These are phyloP conservation scores for Holotrichia oblita DNA, from an alignment of 1,140 invertebrate species.

Conservation along the genomic window DNA sequence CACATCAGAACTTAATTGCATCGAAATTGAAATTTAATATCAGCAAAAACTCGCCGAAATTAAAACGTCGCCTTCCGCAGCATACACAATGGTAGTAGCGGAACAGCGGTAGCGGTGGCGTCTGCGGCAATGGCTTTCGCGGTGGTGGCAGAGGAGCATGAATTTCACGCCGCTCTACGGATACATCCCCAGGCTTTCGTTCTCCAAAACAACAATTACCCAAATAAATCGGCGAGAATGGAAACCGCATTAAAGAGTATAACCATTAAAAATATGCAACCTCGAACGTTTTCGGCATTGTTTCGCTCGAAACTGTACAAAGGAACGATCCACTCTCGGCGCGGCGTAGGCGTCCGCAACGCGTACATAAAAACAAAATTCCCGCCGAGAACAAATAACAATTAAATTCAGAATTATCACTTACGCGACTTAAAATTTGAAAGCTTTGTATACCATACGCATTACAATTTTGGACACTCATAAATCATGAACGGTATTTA, in stretches of 20 bases:
- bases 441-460: background rate
- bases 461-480: background rate
- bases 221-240: slow-evolving; percentile 35
- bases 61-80: slow-evolving; percentile 27
- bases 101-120: slow-evolving; percentile 6
- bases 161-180: slow-evolving; percentile 6
- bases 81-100: slow-evolving; percentile 22
- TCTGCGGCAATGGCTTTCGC: slow-evolving; percentile 10
- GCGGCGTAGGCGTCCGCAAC: background rate
- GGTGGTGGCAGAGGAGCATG: slow-evolving; percentile 7
- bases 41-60: slow-evolving; percentile 34
- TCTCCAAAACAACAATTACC: slow-evolving; percentile 27
- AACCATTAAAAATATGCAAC: slow-evolving; percentile 34
- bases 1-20: slow-evolving; percentile 22
- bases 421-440: slow-evolving; percentile 9
- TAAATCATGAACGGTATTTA: background rate
- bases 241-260: slow-evolving; percentile 23
- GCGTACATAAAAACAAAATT: slow-evolving; percentile 9
- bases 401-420: slow-evolving; percentile 21
- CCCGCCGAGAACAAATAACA: slow-evolving; percentile 16
- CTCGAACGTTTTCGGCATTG: slow-evolving; percentile 30
- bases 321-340: background rate
- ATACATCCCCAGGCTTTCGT: slow-evolving; percentile 16
- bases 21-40: slow-evolving; percentile 37
- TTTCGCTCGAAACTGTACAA: background rate